Evolutionary conservation across 1,140 invertebrate genomes (phyloP), one percentile per base, ranked within the genome.

Genomic region (Heliothis subflexa): DNA sequence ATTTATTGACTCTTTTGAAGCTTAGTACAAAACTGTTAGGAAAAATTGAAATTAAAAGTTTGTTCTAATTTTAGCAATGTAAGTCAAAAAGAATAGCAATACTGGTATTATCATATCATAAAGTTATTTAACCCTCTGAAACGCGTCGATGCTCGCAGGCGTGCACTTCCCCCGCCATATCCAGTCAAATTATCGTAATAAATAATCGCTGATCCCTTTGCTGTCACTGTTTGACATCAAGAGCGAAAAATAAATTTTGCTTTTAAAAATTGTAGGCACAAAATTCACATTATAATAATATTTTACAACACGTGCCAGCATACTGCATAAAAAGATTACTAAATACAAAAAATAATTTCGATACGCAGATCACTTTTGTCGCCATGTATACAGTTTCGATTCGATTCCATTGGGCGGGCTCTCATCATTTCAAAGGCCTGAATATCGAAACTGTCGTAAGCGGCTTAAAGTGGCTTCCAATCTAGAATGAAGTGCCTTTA

Each of bases 391-490:
- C 68, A 25, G 50, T 71, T 71, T 61, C 64, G 54, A 82, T 82
- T 82, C 78, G 61, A 72, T 72, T 77, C 64, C 77, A 76, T 79
- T 77, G 70, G 49, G 50, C 5, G 21, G 21, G 5, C 59, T 78
- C 54, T 71, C 55, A 70, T 68, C 62, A 47, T 68, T 71, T 59
- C 59, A 25, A 66, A 47, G 61, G 25, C 62, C 55, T 52, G 70
- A 83, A 52, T 79, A 77, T 76, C 79, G 81, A 70, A 79, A 81
- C 68, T 78, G 79, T 81, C 79, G 78, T 83, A 83, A 83, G 78
- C 81, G 81, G 81, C 81, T 83, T 83, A 81, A 78, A 83, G 76
- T 76, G 78, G 76, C 66, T 78, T 76, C 74, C 76, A 81, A 80
- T 81, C 78, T 75, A 81, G 52, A 64, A 50, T 79, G 71, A 73